phyloP scores from a whole-genome alignment of 2,797 vertebrate genomes.

The Tauraco hartlaubi region DNA sequence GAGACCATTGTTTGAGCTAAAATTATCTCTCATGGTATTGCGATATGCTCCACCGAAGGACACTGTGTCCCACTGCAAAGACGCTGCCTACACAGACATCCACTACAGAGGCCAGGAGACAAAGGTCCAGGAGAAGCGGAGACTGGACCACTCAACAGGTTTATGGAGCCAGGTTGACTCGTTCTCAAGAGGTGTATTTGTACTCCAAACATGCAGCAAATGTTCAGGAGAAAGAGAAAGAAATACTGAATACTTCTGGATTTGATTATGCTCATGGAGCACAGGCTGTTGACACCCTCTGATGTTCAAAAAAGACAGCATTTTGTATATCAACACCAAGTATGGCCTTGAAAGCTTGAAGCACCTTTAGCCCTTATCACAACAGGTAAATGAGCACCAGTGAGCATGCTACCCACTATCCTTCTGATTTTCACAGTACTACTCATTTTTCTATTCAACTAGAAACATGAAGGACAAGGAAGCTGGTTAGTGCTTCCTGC shows the following conservation, averaged over 20 bases:
- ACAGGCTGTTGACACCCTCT: neutral
- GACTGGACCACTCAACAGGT: neutral
- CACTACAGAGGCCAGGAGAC: neutral
- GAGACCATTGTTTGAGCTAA: constrained; percentile 57
- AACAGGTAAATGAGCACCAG: neutral
- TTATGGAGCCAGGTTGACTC: neutral
- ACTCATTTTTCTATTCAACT: neutral
- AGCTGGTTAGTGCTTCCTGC: neutral
- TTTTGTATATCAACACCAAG: neutral
- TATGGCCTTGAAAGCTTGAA: neutral
- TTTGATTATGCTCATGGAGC: neutral
- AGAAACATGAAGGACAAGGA: neutral
- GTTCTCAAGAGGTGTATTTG: neutral
- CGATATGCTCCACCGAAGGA: neutral
- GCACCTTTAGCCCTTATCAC: neutral
- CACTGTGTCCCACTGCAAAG: neutral
- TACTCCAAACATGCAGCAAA: neutral
- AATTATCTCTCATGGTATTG: constrained; percentile 16
- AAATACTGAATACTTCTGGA: neutral
- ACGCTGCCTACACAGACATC: neutral
- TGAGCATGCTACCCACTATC: neutral
- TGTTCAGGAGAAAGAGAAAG: neutral
- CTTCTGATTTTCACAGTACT: neutral
- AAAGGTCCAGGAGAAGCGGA: neutral
- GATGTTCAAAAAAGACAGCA: neutral